Evolutionary conservation across 2,888 invertebrate genomes (phyloP), one percentile per base, ranked within the genome.

Genomic region (Cephus sareptanus): DNA sequence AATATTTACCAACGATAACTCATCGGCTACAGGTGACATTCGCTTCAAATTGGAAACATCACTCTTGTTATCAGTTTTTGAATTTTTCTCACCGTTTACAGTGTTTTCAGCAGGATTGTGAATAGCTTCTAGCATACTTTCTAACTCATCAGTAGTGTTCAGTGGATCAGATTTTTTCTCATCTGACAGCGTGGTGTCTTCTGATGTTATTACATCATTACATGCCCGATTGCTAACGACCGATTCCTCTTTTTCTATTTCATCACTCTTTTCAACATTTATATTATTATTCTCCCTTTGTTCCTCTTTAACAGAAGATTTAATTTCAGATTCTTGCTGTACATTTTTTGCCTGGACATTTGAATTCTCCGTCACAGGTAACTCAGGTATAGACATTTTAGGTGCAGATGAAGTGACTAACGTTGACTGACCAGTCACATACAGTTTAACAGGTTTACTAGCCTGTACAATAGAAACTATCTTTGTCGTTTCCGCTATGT

Each of bases 111-210:
- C 90, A 1, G 91, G 91, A 85, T 91, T 90, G 73, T 91, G 91
- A 70, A 91, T 90, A 15, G 91, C 91, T 77, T 91, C 91, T n/a
- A 91, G 82, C 91, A 91, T 91, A 76, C 92, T 90, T 81, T 92
- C 92, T n/a, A 91, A 82, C 73, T 92, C 91, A 73, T 92, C 92
- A 0, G 92, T 92, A 2, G 92, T 91, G 76, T 92, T 90, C 37
- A 92, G 78, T 34, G 88, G 88, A 78, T 91, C 90, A 3, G 84
- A 84, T 79, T 90, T 90, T 68, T 90, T 89, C 23, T 89, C 91
- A 82, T 82, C 83, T 34, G 74, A 80, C 76, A 80, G 73, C 71
- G 78, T 37, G 74, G 34, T 76, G 33, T 34, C 74, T 80, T 81
- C 81, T 34, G 79, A 73, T 74, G 77, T 80, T 77, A 81, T 81